Base-by-base conservation (phyloP, 2,113 vertebrate species). In the Aviceda subcristata region DNA sequence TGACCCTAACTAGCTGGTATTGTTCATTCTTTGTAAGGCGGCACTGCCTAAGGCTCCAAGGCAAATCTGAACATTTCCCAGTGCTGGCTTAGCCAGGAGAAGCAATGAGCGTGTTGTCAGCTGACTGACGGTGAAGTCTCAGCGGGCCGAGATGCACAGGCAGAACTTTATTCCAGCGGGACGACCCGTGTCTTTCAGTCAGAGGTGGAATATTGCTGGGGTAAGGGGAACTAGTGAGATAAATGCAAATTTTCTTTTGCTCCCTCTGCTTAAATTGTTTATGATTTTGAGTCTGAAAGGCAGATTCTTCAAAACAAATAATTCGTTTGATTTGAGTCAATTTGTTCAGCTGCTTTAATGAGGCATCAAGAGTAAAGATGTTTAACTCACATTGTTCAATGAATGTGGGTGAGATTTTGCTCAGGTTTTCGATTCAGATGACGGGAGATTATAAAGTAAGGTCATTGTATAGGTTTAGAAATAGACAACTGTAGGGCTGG, bases 1-100 rank as follows among this genome's bases (percentile, higher is more conserved):
- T 88, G 72, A 79, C 50, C 20, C 17, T 0, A 0, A 13, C 29
- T 10, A 3, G 41, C 53, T 46, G 39, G 3, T 60, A 10, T 32
- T 7, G 3, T 10, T 60, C 11, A 21, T 36, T 64, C n/a, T 69
- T 53, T 66, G 39, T 41, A 51, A 20, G 17, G 46, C 20, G 76
- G 32, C 7, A 7, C 29, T 41, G n/a, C 30, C 10, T 9, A 17
- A 74, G 43, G 43, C 26, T 92, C 16, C 9, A 30, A 67, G 50
- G 67, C 71, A 85, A 63, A 53, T 50, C 53, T 41, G 67, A 66
- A n/a, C 2, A 3, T 34, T 84, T 45, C 36, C 24, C 14, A 36
- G 76, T 4, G 38, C 79, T 85, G 94, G 50, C 43, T 90, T 36
- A 75, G 53, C 19, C 56, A 62, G 15, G 30, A 57, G 46, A 38